Percentiles rank a stretch among this genome's conserved stretches.
Evolutionary conservation across 2,113 vertebrate species (phyloP).

Genomic region (Microcebus tavaratra): DNA sequence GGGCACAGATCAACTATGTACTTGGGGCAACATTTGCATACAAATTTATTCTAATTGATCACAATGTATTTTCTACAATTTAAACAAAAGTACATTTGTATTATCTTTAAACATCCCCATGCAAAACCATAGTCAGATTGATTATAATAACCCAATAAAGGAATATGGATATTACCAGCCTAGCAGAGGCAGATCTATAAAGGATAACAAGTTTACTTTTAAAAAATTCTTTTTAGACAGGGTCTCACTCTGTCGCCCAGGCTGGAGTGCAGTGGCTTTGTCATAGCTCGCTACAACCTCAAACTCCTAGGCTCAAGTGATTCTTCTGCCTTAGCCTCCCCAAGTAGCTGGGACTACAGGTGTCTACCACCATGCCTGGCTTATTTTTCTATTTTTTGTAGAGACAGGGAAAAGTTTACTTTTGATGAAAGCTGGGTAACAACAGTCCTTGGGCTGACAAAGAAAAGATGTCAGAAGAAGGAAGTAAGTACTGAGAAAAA

Average conservation of each 20-base stretch:
- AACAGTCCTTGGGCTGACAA: neutral
- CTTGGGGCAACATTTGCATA: neutral
- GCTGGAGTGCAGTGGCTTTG: too few relatives aligned
- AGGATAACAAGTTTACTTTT: neutral
- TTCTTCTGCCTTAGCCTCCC: too few relatives aligned
- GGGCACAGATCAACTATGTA: fast-evolving
- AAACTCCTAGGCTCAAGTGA: too few relatives aligned
- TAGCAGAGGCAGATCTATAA: neutral
- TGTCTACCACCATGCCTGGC: too few relatives aligned
- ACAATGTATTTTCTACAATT: slow-evolving; percentile 40
- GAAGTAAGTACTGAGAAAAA: neutral
- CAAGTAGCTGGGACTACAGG: too few relatives aligned
- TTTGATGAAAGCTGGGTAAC: neutral
- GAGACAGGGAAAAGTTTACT: neutral
- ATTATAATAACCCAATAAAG: neutral
- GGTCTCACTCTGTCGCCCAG: too few relatives aligned
- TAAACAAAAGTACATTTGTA: neutral
- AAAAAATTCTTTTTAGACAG: too few relatives aligned
- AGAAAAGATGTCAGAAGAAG: neutral
- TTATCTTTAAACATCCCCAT: neutral
- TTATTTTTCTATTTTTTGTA: too few relatives aligned
- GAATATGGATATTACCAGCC: neutral
- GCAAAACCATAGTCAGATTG: neutral
- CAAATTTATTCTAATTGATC: neutral
- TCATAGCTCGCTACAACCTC: too few relatives aligned